Evolutionary conservation across 2,888 invertebrate genomes (phyloP).

Genomic region (Dicranocentrus wangi): DNA sequence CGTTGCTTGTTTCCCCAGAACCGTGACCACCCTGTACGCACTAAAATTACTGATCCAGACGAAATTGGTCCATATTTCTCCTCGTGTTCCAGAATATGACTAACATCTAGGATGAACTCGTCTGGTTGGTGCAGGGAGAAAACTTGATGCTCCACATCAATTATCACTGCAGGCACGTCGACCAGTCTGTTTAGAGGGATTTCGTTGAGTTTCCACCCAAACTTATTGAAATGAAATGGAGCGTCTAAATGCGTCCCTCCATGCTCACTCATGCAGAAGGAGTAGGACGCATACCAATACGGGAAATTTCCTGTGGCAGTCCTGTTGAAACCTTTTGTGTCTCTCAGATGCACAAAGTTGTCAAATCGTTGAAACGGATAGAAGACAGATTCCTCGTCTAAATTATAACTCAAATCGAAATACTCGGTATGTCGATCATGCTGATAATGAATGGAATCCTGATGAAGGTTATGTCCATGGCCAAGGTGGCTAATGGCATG

Average conservation of each 20-base stretch:
- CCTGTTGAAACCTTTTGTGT: conserved; percentile 32
- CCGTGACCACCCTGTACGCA: conserved; percentile 75
- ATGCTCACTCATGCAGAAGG: conserved; percentile 77
- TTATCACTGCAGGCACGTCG: conserved; percentile 74
- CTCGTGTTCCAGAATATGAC: conserved; percentile 76
- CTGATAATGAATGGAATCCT: no score
- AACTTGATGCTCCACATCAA: conserved; percentile 74
- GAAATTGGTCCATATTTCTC: conserved; percentile 75
- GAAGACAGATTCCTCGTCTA: conserved; percentile 67
- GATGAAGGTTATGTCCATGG: not conserved
- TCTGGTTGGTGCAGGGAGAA: conserved; percentile 59
- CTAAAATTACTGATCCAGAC: conserved; percentile 75
- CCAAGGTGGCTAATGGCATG: not conserved
- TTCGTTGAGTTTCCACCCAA: conserved; percentile 77
- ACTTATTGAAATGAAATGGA: conserved; percentile 78
- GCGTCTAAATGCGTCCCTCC: conserved; percentile 81
- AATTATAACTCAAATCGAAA: conserved; percentile 68
- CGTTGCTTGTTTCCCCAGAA: conserved; percentile 74
- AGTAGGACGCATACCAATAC: conserved; percentile 43
- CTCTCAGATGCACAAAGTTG: conserved; percentile 50
- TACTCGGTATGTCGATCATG: conserved; percentile 13
- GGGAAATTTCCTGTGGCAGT: conserved; percentile 1
- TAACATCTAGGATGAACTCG: conserved; percentile 73
- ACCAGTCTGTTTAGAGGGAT: conserved; percentile 76
- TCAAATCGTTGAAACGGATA: conserved; percentile 61